phyloP scores from a whole-genome alignment of 2,888 invertebrate species.

The Pseudococcus longispinus region DNA sequence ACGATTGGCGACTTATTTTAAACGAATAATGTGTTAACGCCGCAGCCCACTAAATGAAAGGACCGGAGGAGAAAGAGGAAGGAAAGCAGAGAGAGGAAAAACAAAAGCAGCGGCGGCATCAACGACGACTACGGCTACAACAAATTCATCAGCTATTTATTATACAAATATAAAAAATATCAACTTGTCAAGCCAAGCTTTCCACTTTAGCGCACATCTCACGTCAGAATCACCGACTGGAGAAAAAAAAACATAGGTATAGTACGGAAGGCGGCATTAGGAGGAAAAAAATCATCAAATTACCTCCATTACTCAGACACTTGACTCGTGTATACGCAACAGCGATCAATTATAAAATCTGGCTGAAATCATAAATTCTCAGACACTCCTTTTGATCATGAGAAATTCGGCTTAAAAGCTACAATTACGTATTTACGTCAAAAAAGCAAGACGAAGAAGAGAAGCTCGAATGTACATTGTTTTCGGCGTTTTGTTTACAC shows the following conservation, averaged over 20 bases:
- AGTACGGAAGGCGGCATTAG: neutral
- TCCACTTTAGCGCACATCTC: neutral
- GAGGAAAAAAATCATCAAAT: constrained; percentile 15
- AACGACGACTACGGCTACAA: neutral
- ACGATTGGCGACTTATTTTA: constrained; percentile 2
- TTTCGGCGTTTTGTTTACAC: constrained; percentile 41
- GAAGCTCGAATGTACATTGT: neutral
- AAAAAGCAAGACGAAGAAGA: constrained; percentile 16
- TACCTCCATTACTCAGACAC: constrained; percentile 16
- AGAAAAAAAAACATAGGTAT: too few relatives aligned
- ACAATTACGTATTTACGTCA: constrained; percentile 38
- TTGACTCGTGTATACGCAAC: neutral
- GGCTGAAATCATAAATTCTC: constrained; percentile 14
- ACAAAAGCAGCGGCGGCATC: neutral
- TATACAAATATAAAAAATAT: neutral
- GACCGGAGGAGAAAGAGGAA: too few relatives aligned
- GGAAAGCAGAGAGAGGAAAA: neutral
- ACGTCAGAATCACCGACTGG: neutral
- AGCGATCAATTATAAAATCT: neutral
- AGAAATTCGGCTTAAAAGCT: constrained; percentile 5
- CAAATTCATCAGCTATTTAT: constrained; percentile 1
- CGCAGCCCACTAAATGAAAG: neutral
- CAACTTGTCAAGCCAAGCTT: neutral
- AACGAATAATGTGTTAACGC: constrained; percentile 10
- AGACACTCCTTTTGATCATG: neutral